phyloP scores from a whole-genome alignment of 2,113 vertebrate genomes.

The Morone chrysops region DNA sequence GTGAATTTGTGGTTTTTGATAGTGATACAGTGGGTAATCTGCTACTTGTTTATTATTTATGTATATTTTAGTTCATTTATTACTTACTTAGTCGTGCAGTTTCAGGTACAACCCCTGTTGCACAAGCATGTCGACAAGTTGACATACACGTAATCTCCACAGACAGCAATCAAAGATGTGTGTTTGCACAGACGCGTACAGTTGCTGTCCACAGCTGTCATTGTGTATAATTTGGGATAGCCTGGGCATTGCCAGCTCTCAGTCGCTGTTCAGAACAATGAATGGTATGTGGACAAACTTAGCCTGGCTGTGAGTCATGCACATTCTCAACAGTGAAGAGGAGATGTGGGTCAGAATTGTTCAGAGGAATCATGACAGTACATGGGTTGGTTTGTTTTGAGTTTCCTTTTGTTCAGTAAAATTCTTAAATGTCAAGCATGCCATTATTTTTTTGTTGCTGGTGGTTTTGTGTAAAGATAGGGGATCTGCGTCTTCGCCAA shows the following conservation, averaged over 20 bases:
- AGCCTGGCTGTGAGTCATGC: conserved; percentile 44
- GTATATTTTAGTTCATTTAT: too few relatives aligned
- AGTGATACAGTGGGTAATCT: neutral
- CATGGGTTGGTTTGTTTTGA: conserved; percentile 10
- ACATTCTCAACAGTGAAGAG: conserved; percentile 6
- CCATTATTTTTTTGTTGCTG: neutral
- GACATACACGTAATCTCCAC: neutral
- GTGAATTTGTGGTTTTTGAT: neutral
- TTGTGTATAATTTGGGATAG: conserved; percentile 33
- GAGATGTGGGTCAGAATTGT: conserved; percentile 23
- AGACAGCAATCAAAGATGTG: conserved; percentile 18
- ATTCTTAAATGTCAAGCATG: conserved; percentile 11
- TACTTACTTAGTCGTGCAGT: neutral
- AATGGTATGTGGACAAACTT: conserved; percentile 44
- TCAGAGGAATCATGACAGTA: conserved; percentile 1
- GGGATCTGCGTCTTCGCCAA: neutral
- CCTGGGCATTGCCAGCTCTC: conserved; percentile 20
- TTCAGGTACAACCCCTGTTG: neutral
- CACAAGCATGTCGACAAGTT: conserved; percentile 3
- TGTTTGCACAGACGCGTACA: conserved; percentile 18
- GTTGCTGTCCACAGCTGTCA: conserved; percentile 19
- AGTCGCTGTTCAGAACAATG: conserved; percentile 27
- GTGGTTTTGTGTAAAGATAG: neutral
- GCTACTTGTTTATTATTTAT: neutral
- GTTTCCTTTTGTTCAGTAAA: conserved; percentile 9